phyloP scores from a whole-genome alignment of 2,888 invertebrate species.

The Hylaea fasciaria region DNA sequence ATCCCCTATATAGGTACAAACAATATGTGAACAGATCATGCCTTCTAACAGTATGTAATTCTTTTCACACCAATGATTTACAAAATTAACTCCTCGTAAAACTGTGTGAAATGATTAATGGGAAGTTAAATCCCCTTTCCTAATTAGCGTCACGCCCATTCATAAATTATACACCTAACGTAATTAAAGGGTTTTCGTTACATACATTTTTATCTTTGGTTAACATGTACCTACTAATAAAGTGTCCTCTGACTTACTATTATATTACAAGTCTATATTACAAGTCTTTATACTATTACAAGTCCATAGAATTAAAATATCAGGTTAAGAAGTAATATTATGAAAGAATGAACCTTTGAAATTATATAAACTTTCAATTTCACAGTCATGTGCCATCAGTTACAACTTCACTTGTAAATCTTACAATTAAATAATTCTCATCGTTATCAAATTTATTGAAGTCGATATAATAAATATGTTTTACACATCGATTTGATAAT shows the following conservation, averaged over 20 bases:
- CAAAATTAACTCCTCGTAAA: constrained; percentile 36
- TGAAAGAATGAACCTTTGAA: too few relatives aligned
- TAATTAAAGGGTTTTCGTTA: background rate
- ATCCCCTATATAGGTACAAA: background rate
- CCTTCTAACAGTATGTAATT: constrained; percentile 12
- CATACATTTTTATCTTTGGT: constrained; percentile 2
- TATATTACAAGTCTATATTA: too few relatives aligned
- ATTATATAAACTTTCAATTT: too few relatives aligned
- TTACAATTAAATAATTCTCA: too few relatives aligned
- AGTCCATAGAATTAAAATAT: too few relatives aligned
- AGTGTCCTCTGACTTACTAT: background rate
- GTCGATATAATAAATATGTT: too few relatives aligned
- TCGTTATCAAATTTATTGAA: too few relatives aligned
- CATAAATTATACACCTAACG: constrained; percentile 36
- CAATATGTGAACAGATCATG: constrained; percentile 12
- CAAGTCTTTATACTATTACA: too few relatives aligned
- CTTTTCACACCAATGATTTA: constrained; percentile 30
- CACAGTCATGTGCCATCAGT: too few relatives aligned
- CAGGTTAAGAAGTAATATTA: too few relatives aligned
- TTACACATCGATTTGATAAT: too few relatives aligned
- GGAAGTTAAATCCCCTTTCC: constrained; percentile 41
- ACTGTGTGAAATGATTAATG: constrained; percentile 43
- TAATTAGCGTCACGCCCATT: constrained; percentile 43
- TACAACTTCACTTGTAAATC: too few relatives aligned
- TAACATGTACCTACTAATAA: background rate